phyloP scores from a whole-genome alignment of 2,888 invertebrate species.

The Corbicula japonica region DNA sequence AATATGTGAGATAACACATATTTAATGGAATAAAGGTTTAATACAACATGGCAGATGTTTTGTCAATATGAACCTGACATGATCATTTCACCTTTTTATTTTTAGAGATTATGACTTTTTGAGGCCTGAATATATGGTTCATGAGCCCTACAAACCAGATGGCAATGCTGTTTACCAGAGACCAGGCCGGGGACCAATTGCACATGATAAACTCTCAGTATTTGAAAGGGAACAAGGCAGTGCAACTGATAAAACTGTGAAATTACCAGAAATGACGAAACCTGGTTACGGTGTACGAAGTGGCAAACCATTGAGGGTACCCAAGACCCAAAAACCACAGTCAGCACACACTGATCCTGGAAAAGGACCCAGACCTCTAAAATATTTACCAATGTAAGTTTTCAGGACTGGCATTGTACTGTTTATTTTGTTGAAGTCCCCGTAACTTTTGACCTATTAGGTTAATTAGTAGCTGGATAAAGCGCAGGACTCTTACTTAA shows the following conservation, averaged over 20 bases:
- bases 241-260: slow-evolving; percentile 80
- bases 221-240: slow-evolving; percentile 73
- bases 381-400: slow-evolving; percentile 70
- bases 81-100: slow-evolving; percentile 7
- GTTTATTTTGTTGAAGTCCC: no score
- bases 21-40: no score
- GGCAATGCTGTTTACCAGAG: slow-evolving; percentile 46
- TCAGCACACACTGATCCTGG: slow-evolving; percentile 61
- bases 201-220: slow-evolving; percentile 71
- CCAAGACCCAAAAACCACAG: slow-evolving; percentile 54
- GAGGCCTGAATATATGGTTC: slow-evolving; percentile 84
- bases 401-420: no score
- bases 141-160: slow-evolving; percentile 89
- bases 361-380: slow-evolving; percentile 53
- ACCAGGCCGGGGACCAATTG: slow-evolving; percentile 69
- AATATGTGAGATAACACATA: no score
- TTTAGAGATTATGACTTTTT: slow-evolving; percentile 79
- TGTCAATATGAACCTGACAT: no score
- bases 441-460: no score
- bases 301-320: slow-evolving; percentile 66
- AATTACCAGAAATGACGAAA: slow-evolving; percentile 75
- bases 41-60: no score
- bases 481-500: no score
- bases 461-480: no score
- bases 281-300: slow-evolving; percentile 78